Percentiles rank a stretch among this genome's conserved stretches.
phyloP scores from a whole-genome alignment of 2,113 vertebrate species.

The Equus przewalskii region DNA sequence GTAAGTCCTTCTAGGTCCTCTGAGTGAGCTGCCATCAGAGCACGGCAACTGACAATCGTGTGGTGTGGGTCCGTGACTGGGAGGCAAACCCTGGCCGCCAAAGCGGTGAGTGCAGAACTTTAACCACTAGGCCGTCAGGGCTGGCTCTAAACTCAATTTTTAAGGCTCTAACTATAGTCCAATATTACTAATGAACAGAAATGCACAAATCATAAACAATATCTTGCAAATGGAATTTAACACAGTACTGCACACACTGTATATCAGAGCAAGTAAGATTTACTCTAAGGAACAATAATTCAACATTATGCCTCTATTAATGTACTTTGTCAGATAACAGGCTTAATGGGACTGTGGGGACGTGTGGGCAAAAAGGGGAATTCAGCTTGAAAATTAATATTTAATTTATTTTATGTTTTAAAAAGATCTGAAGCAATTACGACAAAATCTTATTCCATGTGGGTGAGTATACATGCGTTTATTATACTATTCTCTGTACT shows the following conservation, averaged over 20 bases:
- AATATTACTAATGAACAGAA: neutral
- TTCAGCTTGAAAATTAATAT: constrained; percentile 3
- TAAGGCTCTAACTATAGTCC: neutral
- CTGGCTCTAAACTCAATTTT: neutral
- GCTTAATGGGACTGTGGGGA: neutral
- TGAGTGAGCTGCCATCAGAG: no score
- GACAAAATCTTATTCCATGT: neutral
- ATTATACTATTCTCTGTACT: neutral
- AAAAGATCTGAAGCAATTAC: constrained; percentile 36
- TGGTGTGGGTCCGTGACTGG: no score
- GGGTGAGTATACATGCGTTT: neutral
- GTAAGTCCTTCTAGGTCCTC: no score
- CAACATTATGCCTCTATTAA: neutral
- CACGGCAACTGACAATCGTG: no score
- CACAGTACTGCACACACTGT: neutral
- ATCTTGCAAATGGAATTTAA: neutral
- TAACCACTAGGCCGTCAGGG: no score
- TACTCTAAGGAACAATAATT: constrained; percentile 31
- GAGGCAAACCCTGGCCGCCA: no score
- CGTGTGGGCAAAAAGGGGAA: neutral
- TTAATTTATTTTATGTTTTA: constrained; percentile 37
- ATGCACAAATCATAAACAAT: neutral
- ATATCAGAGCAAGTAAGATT: neutral
- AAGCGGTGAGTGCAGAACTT: no score
- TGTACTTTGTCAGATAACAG: neutral